Percentiles rank a stretch among this genome's conserved stretches.
Conservation (phyloP, 2,888 invertebrate species). For the Spilosoma lubricipeda region DNA sequence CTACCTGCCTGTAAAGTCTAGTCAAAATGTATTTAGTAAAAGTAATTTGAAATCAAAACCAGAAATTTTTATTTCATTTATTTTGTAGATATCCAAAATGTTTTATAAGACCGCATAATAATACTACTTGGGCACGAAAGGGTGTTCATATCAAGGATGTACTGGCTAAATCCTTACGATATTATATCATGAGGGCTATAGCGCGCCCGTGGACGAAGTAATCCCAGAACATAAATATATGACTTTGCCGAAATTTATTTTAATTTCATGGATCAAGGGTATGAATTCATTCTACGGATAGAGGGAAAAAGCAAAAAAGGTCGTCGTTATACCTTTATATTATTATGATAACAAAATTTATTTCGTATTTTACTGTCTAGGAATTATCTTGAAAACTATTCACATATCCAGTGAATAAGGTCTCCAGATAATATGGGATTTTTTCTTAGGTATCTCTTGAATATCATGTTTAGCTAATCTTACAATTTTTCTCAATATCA, state of each 20-base stretch:
- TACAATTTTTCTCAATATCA: neutral
- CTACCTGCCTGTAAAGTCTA: too few species aligned
- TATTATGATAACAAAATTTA: neutral
- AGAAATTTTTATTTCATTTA: too few species aligned
- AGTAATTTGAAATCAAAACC: too few species aligned
- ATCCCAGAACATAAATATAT: neutral
- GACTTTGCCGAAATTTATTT: slow-evolving; percentile 6
- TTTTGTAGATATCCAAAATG: neutral
- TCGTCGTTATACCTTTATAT: neutral
- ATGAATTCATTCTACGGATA: slow-evolving; percentile 2
- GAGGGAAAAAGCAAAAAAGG: neutral
- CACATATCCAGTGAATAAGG: neutral
- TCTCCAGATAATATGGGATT: neutral
- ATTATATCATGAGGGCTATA: neutral
- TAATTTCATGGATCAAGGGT: slow-evolving; percentile 5
- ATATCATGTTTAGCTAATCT: neutral
- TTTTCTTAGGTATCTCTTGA: neutral
- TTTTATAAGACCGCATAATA: neutral
- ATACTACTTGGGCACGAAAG: neutral
- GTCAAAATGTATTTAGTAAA: too few species aligned
- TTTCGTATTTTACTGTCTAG: neutral
- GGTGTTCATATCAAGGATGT: neutral
- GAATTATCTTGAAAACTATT: neutral
- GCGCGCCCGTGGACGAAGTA: neutral
- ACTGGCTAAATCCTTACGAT: neutral